phyloP scores from a whole-genome alignment of 2,113 vertebrate genomes.

The Ginglymostoma cirratum region DNA sequence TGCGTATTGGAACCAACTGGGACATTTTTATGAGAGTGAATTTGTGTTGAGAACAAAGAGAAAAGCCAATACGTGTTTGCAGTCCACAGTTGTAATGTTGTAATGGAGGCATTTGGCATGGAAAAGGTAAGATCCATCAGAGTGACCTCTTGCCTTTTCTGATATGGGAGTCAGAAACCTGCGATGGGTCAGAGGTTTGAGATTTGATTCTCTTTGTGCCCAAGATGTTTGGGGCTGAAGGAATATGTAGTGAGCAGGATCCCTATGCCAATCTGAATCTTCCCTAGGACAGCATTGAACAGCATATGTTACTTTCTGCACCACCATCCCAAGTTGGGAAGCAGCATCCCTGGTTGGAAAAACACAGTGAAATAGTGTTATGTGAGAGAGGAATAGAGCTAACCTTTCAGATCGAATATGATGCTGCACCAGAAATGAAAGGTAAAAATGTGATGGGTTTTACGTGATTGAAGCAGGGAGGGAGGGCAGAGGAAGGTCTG shows the following conservation, averaged over 20 bases:
- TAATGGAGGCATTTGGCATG: background rate
- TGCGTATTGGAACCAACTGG: background rate
- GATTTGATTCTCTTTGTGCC: background rate
- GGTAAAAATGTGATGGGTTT: too few relatives aligned
- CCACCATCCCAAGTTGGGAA: too few relatives aligned
- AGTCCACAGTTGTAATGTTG: background rate
- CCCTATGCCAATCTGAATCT: background rate
- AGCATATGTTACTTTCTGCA: background rate
- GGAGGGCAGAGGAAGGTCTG: too few relatives aligned
- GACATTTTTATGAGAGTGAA: background rate
- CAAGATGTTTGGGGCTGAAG: too few relatives aligned
- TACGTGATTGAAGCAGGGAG: too few relatives aligned
- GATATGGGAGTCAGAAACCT: background rate
- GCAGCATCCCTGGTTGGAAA: too few relatives aligned
- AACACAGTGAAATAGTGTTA: too few relatives aligned
- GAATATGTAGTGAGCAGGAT: background rate
- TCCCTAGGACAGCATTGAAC: background rate
- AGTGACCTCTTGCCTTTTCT: background rate
- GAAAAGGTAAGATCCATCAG: background rate
- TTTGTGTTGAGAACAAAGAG: too few relatives aligned
- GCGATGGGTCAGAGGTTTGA: background rate
- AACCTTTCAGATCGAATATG: too few relatives aligned
- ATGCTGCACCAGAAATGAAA: too few relatives aligned
- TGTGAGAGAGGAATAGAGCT: too few relatives aligned
- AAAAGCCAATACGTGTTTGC: background rate